Evolutionary conservation across 2,113 vertebrate genomes (phyloP).

Genomic region (Brachyhypopomus gauderio): DNA sequence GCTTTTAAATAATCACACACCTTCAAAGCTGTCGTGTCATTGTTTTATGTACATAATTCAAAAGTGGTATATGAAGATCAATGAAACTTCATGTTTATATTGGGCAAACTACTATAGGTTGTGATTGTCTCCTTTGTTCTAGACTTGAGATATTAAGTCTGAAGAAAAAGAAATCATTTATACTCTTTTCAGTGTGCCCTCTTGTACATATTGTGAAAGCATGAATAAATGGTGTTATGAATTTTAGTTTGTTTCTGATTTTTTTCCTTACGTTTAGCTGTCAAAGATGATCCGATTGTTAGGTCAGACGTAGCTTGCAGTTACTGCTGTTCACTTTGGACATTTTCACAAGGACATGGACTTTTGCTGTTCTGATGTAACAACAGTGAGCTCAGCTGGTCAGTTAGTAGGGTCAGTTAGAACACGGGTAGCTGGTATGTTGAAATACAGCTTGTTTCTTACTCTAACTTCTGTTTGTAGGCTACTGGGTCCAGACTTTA

Average conservation of each 20-base stretch:
- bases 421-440: no score
- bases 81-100: conserved; percentile 88
- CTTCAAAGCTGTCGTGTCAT: conserved; percentile 72
- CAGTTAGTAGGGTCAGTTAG: no score
- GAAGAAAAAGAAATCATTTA: conserved; percentile 84
- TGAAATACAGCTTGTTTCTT: no score
- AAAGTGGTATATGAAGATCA: conserved; percentile 92
- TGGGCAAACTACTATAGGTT: conserved; percentile 93
- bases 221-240: conserved; percentile 94
- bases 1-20: conserved; percentile 41
- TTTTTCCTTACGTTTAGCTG: conserved; percentile 35
- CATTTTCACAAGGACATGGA: no score
- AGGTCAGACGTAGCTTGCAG: background rate
- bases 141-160: conserved; percentile 71
- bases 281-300: background rate
- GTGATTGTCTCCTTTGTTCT: conserved; percentile 91
- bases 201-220: conserved; percentile 99
- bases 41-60: conserved; percentile 95
- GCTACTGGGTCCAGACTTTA: no score
- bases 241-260: conserved; percentile 86
- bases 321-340: no score
- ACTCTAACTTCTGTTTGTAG: no score
- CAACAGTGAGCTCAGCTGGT: no score
- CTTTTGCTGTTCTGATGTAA: no score
- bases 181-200: conserved; percentile 93